These are phyloP conservation scores for Caenorhabditis inopinata DNA, from an alignment of 1,140 invertebrate genomes.

Conservation along the genomic window DNA sequence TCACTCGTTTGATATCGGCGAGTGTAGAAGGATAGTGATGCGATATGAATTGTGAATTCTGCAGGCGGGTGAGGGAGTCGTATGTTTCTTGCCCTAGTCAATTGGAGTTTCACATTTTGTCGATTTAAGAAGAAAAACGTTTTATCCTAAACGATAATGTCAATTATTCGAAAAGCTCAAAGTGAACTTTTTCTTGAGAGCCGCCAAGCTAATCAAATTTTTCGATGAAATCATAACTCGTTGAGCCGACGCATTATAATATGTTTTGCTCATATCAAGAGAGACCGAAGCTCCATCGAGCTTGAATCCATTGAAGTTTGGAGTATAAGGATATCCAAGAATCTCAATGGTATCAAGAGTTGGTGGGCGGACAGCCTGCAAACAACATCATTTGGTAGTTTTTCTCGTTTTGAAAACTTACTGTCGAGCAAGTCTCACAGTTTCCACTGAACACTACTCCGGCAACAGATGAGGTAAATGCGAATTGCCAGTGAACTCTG, in stretches of 20 bases:
- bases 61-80: neutral
- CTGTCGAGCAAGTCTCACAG: slow-evolving; percentile 26
- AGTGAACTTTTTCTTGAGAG: neutral
- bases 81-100: neutral
- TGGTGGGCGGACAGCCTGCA: slow-evolving; percentile 31
- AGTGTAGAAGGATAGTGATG: slow-evolving; percentile 28
- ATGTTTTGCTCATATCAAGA: neutral
- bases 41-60: neutral
- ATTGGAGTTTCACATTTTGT: slow-evolving; percentile 2
- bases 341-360: slow-evolving; percentile 45
- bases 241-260: neutral
- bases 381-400: no score
- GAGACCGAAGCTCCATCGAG: slow-evolving; percentile 26
- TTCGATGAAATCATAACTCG: neutral
- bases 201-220: slow-evolving; percentile 4
- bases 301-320: slow-evolving; percentile 36
- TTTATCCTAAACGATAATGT: no score
- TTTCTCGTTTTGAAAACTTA: neutral
- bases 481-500: slow-evolving; percentile 41
- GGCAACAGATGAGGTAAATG: slow-evolving; percentile 9
- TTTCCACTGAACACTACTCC: slow-evolving; percentile 8
- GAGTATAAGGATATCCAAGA: slow-evolving; percentile 32
- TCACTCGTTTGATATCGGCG: neutral
- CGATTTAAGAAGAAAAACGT: no score
- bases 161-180: neutral